These are phyloP conservation scores for Kryptopterus vitreolus DNA, from an alignment of 2,797 vertebrate genomes.

Conservation along the genomic window DNA sequence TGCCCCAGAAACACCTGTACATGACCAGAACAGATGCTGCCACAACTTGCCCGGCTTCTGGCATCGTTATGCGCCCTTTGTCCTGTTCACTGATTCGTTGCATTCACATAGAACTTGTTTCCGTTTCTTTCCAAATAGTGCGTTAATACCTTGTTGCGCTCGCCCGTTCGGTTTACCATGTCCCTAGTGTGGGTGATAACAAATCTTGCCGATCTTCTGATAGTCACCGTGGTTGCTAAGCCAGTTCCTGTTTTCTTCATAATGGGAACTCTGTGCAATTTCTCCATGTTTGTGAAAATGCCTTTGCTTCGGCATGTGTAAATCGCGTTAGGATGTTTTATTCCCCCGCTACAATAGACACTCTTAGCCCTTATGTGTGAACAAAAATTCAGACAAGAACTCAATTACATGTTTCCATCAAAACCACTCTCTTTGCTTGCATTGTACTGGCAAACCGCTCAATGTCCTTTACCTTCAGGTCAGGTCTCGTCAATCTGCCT, in stretches of 20 bases:
- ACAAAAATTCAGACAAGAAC: background rate
- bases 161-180: background rate
- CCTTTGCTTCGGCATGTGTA: background rate
- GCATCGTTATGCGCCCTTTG: background rate
- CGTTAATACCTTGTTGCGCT: background rate
- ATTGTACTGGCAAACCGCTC: background rate
- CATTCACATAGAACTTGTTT: background rate
- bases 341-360: background rate
- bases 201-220: background rate
- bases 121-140: background rate
- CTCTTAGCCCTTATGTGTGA: background rate
- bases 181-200: background rate
- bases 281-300: background rate
- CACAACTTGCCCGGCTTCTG: constrained; percentile 1
- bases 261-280: background rate
- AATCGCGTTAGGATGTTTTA: background rate
- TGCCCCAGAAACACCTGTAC: background rate
- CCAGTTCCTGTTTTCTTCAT: background rate
- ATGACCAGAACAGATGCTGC: constrained; percentile 2
- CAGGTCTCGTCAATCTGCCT: constrained; percentile 17
- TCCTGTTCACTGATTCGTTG: background rate
- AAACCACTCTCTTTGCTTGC: no score
- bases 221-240: background rate
- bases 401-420: background rate
- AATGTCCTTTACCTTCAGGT: constrained; percentile 28